These are phyloP conservation scores for Macaria notata DNA, from an alignment of 2,888 invertebrate species.

Conservation along the genomic window DNA sequence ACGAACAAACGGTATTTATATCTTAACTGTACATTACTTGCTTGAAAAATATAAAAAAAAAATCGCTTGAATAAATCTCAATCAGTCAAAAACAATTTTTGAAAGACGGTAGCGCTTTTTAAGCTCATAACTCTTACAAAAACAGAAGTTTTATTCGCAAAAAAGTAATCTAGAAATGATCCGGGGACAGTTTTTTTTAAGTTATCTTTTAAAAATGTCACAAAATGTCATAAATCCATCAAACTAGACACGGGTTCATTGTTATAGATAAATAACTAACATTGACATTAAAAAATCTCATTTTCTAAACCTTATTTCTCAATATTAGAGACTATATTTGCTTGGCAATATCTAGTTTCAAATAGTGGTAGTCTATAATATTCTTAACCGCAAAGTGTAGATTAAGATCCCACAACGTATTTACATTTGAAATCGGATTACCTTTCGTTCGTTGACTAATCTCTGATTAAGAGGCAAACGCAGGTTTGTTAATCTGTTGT, in stretches of 20 bases:
- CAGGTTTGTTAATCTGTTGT: slow-evolving; percentile 45
- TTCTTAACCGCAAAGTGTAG: slow-evolving; percentile 49
- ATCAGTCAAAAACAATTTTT: slow-evolving; percentile 22
- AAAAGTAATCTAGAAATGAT: slow-evolving; percentile 18
- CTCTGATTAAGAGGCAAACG: slow-evolving; percentile 53
- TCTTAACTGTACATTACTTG: slow-evolving; percentile 12
- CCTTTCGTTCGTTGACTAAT: slow-evolving; percentile 54
- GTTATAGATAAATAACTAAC: slow-evolving; percentile 20
- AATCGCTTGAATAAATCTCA: background rate
- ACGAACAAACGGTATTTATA: no score
- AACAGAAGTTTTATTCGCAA: slow-evolving; percentile 14
- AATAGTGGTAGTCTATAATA: background rate
- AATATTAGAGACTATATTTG: no score
- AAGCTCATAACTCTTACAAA: slow-evolving; percentile 24
- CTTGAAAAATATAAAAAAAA: slow-evolving; percentile 2
- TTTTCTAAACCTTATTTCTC: no score
- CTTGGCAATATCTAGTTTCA: no score
- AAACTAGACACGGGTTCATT: slow-evolving; percentile 47
- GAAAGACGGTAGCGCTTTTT: slow-evolving; percentile 28
- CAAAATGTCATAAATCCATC: slow-evolving; percentile 54
- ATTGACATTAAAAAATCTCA: no score
- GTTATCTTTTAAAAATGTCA: slow-evolving; percentile 34
- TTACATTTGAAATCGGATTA: slow-evolving; percentile 73
- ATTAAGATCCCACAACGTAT: slow-evolving; percentile 61
- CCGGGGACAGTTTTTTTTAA: slow-evolving; percentile 24